Base-by-base conservation (phyloP, 2,888 invertebrate genomes). In the Agrilus mali region DNA sequence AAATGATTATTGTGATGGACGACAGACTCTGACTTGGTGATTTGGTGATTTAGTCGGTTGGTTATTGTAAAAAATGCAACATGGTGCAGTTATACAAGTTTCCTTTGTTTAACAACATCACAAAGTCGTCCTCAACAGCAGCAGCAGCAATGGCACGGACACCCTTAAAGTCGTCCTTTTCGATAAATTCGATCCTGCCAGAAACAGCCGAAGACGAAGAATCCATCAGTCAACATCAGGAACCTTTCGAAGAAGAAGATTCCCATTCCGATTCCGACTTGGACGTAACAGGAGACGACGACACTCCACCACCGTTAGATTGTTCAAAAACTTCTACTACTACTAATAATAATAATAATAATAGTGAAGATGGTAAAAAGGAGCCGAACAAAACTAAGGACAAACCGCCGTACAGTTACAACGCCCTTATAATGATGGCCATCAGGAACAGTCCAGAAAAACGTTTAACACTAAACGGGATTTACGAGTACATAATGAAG, bases 381-480 rank as follows among this genome's bases (percentile, higher is more conserved):
- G 65, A 74, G 53, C 80, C 80, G 52, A 76, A 80, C 56, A 82
- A 82, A 57, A 82, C 82, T 55, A 82, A 81, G 63, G 93, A 92
- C 56, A 97, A 97, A 59, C 97, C 97, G 0, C 90, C 94, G 0
- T 97, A 90, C 72, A 95, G 94, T 64, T 98, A 98, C 74, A 98
- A 98, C 70, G 96, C 97, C 0, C 75, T 98, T 40, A 98, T 98
- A 59, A 97, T 97, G 95, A 97, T 97, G 96, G 97, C 97, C 7
- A 96, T 95, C 48, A 72, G 93, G 13, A 86, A 88, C 64, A 90
- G 89, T 60, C 83, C 87, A 0, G 93, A 94, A 59, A 92, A 92
- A 61, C 72, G 92, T 27, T 74, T 94, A 16, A 96, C 96, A 0
- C 72, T 96, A 1, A 96, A 94, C 67, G 95, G 95, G 40, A 96